Conservation (phyloP, 2,797 vertebrate genomes). For the Acanthis flammea region DNA sequence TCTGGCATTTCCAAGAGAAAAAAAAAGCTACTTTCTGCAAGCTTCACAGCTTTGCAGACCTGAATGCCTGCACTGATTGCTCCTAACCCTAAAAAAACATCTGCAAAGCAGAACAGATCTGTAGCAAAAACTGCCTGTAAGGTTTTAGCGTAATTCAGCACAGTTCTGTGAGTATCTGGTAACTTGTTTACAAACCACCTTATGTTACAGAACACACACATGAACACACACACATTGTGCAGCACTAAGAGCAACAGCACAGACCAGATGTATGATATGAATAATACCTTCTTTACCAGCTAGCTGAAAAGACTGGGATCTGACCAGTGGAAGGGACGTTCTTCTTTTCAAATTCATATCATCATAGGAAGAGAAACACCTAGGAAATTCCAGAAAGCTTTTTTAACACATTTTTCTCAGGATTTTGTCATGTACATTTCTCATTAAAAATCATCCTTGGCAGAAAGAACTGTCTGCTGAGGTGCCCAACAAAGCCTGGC, state of each 20-base stretch:
- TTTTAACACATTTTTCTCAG: not conserved
- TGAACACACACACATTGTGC: not conserved
- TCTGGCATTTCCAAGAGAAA: not conserved
- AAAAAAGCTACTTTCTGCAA: not conserved
- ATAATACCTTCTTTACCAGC: constrained; percentile 88
- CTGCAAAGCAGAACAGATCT: not conserved
- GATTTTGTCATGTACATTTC: not conserved
- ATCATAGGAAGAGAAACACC: constrained; percentile 97
- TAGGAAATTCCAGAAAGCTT: constrained; percentile 41
- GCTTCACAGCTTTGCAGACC: not conserved
- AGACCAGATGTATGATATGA: not conserved
- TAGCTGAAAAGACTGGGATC: constrained; percentile 94
- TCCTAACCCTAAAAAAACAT: not conserved
- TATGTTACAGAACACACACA: accelerated
- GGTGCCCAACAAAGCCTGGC: not conserved
- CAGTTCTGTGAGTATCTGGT: not conserved
- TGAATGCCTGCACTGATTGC: not conserved
- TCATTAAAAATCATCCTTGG: not conserved
- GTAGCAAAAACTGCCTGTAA: not conserved
- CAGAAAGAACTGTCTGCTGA: not conserved
- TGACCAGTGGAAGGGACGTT: constrained; percentile 90
- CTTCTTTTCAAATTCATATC: constrained; percentile 96
- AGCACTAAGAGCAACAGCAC: not conserved
- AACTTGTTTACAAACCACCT: not conserved
- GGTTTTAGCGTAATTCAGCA: not conserved